phyloP scores from a whole-genome alignment of 1,140 invertebrate species.

The Melanaphis sacchari region DNA sequence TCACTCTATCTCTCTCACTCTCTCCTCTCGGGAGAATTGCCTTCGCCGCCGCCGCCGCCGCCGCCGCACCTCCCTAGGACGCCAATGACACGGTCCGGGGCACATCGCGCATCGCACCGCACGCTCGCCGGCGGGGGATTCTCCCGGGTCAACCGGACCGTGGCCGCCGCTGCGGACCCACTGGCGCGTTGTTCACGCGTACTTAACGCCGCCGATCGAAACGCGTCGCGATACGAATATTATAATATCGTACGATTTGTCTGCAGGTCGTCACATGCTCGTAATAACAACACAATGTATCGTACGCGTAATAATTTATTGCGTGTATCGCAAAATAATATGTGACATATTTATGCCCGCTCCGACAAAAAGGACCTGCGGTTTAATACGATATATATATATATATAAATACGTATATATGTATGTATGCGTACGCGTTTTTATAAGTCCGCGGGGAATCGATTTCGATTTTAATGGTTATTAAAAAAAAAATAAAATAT shows the following conservation, averaged over 20 bases:
- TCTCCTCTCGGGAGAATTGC: slow-evolving; percentile 42
- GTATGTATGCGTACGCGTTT: neutral
- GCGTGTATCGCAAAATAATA: neutral
- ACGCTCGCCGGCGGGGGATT: neutral
- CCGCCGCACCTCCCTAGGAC: neutral
- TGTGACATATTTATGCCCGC: neutral
- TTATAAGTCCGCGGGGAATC: neutral
- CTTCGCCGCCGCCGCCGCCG: too few relatives aligned
- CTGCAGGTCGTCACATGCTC: neutral
- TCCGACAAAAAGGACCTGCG: neutral
- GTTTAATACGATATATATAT: neutral
- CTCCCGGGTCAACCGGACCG: slow-evolving; percentile 49
- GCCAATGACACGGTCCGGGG: slow-evolving; percentile 50
- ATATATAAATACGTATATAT: neutral
- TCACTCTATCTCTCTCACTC: too few relatives aligned
- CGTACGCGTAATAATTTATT: neutral
- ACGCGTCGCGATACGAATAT: neutral
- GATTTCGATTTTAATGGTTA: neutral
- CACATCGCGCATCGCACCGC: neutral
- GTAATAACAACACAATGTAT: neutral
- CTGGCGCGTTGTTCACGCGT: slow-evolving; percentile 44
- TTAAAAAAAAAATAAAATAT: neutral
- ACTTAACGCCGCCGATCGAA: slow-evolving; percentile 30
- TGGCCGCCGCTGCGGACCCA: slow-evolving; percentile 22
- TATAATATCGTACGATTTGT: neutral